Conservation (phyloP, 2,797 vertebrate species). For the Chiropotes sagulatus region DNA sequence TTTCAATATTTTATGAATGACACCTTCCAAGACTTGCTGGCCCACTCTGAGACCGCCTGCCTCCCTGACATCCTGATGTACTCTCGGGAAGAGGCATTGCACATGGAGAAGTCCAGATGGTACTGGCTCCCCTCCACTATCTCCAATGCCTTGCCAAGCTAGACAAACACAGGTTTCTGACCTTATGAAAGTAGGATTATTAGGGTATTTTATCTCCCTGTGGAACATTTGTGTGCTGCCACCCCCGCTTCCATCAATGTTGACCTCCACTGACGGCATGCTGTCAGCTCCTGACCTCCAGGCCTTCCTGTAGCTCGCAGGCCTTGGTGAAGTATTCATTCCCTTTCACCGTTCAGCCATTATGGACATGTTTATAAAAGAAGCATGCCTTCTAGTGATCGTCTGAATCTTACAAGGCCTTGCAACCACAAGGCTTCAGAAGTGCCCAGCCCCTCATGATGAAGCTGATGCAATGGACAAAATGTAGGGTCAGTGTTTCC, state of each 20-base stretch:
- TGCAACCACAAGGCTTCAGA: neutral
- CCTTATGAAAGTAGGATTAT: neutral
- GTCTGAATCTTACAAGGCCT: neutral
- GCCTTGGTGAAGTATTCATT: no score
- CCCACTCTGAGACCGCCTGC: neutral
- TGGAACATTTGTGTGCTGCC: neutral
- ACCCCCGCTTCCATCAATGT: neutral
- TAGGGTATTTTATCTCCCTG: neutral
- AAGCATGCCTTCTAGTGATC: neutral
- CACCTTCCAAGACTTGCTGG: slow-evolving; percentile 51
- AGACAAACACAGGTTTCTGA: neutral
- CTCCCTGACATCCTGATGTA: neutral
- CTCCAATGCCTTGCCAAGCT: neutral
- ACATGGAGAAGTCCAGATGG: slow-evolving; percentile 61
- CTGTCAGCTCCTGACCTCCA: no score
- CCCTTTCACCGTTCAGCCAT: neutral
- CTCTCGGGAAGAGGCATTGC: neutral
- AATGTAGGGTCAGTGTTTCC: accelerated
- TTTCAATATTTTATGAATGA: slow-evolving; percentile 73
- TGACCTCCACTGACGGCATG: neutral
- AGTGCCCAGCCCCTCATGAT: accelerated
- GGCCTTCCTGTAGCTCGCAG: accelerated
- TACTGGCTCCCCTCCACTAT: slow-evolving; percentile 6
- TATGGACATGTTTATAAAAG: neutral
- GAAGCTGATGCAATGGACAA: accelerated